These are phyloP conservation scores for Andrena haemorrhoa DNA, from an alignment of 2,888 invertebrate genomes.

Conservation along the genomic window DNA sequence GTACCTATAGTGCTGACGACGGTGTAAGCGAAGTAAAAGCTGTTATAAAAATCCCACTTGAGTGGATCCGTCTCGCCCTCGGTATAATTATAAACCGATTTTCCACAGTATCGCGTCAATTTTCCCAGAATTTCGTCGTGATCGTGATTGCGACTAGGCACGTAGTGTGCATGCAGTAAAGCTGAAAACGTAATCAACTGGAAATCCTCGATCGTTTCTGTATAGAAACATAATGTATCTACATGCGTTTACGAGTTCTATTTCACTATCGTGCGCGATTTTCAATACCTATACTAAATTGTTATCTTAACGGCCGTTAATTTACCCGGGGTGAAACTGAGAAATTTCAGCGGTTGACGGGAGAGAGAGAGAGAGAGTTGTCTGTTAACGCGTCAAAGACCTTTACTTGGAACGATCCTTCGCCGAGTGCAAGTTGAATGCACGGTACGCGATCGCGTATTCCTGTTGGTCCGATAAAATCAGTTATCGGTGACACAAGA, in stretches of 20 bases:
- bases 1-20: constrained; percentile 96
- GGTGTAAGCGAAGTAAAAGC: constrained; percentile 96
- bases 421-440: no score
- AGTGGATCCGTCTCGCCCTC: constrained; percentile 88
- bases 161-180: constrained; percentile 87
- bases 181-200: constrained; percentile 86
- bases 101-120: constrained; percentile 91
- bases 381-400: no score
- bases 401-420: no score
- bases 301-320: no score
- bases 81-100: constrained; percentile 89
- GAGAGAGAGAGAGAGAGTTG: no score
- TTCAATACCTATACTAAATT: no score
- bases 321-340: no score
- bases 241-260: no score
- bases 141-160: constrained; percentile 86
- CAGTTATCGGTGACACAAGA: background rate
- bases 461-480: background rate
- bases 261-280: no score
- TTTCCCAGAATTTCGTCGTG: constrained; percentile 87
- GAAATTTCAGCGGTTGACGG: no score
- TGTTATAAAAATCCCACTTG: constrained; percentile 96
- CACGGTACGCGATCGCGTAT: no score
- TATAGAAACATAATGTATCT: no score
- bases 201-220: background rate